Base-by-base conservation (phyloP, 2,113 vertebrate species). In the Tyto alba region DNA sequence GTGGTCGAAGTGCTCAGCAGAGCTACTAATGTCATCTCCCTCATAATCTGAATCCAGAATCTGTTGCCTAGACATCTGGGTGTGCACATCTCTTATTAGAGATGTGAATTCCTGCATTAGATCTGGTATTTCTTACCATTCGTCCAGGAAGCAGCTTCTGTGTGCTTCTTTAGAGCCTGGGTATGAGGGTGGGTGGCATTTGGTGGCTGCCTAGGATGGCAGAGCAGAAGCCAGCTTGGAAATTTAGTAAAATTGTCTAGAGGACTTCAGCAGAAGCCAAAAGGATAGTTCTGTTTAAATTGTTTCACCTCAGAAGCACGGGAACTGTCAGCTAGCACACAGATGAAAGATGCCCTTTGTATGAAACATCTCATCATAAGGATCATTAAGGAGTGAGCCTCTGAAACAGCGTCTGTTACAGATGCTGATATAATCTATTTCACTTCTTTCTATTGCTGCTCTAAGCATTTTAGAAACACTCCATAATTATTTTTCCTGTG, bases 401-500 rank as follows among this genome's bases (percentile, higher is more conserved):
- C 91, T 77, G 79, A 87, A 82, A 25, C 52, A 64, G n/a, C 56
- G 47, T 22, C 34, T 71, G 43, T 53, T 78, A 27, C 0, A 3
- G 68, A 79, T 68, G 22, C 76, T 4, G 36, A 93, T 85, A 78
- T 26, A 36, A 95, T 93, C 85, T 93, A 16, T 83, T 93, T 90
- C 20, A 36, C 45, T 93, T 91, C 34, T 88, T 90, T 86, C 41
- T 73, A 4, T 82, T 68, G 57, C 74, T 62, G 77, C 87, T 89
- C 29, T 73, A 95, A 95, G 85, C 87, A 85, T 96, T 96, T 96
- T 38, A 36, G 85, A 88, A 95, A 67, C 62, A 69, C 55, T 91
- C 69, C 14, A 21, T 75, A 57, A 83, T 88, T 96, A 92, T 95
- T 97, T 95, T 82, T 96, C 26, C 53, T 79, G 53, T 94, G 81